Conservation (phyloP, 2,888 invertebrate genomes). For the Liodrosophila aerea region DNA sequence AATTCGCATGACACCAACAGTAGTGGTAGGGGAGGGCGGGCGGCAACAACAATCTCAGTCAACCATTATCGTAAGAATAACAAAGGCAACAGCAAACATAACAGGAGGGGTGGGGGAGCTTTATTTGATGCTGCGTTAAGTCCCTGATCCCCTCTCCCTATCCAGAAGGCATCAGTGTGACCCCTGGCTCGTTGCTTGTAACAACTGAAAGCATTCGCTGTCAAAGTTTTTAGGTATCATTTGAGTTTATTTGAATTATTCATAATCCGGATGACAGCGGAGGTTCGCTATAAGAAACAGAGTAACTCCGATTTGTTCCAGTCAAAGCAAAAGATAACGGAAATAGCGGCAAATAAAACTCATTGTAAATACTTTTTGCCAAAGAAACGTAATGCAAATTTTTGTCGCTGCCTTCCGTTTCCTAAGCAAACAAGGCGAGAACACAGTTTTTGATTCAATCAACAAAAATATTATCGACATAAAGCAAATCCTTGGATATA, state of each 20-base stretch:
- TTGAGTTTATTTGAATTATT: conserved; percentile 77
- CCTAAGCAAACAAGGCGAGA: conserved; percentile 21
- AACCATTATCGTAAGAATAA: conserved; percentile 60
- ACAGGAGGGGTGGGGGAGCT: conserved; percentile 44
- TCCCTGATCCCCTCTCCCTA: conserved; percentile 8
- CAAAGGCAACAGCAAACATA: conserved; percentile 36
- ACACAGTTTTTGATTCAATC: conserved; percentile 62
- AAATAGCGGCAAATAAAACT: conserved; percentile 63
- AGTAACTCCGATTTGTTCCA: conserved; percentile 31
- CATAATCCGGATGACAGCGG: conserved; percentile 66
- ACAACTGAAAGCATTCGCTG: conserved; percentile 43
- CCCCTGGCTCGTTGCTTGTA: conserved; percentile 26
- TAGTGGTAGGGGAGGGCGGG: conserved; percentile 15
- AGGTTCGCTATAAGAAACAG: conserved; percentile 56
- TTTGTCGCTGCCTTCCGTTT: conserved; percentile 5
- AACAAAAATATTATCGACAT: conserved; percentile 43
- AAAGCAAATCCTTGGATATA: conserved; percentile 9
- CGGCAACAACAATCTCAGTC: conserved; percentile 56
- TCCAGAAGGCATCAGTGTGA: conserved; percentile 14
- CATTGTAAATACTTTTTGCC: conserved; percentile 51
- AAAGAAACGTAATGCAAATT: conserved; percentile 40
- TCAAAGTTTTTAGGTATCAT: conserved; percentile 77
- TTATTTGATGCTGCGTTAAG: conserved; percentile 62
- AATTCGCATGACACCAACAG: conserved; percentile 71
- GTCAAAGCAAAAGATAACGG: conserved; percentile 62